Base-by-base conservation (phyloP, 1,140 invertebrate species). In the Drosophila erecta region DNA sequence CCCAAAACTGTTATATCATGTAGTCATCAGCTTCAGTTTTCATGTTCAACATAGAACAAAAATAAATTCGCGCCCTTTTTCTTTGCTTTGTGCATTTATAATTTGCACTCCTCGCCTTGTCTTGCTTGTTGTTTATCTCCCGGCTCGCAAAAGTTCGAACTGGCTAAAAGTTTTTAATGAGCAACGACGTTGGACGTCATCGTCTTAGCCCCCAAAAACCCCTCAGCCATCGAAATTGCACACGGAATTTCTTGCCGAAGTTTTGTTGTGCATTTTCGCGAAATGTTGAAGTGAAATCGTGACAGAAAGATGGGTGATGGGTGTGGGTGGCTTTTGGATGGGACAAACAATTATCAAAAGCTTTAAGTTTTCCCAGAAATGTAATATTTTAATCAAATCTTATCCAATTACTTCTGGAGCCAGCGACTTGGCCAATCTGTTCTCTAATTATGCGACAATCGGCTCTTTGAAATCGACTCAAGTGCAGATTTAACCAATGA, bases 131-230 rank as follows among this genome's bases (percentile, higher is more conserved):
- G 79, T 75, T 84, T 84, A 84, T 84, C 71, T 79, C 71, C 62
- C 40, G 76, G 54, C 76, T 67, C 54, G 78, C 17, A 75, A 81
- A 84, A 84, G 76, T 85, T 84, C 80, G 61, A 84, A 84, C 80
- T 71, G 75, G 76, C 64, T 79, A 55, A 85, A 84, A 84, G 76
- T 84, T 84, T 83, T 85, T 84, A 84, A 84, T 84, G 80, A 84
- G 80, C 76, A 84, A 76, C 80, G 80, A 83, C 80, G 69, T 84
- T 76, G 76, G 81, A 76, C 81, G 81, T 84, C 81, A 79, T 66
- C 80, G 58, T 55, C 70, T 74, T 56, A 22, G 70, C 44, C 57
- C 3, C 27, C 38, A 10, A 3, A 15, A 38, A 20, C 40, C 44
- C 11, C 37, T 38, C 37, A 10, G 8, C 17, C 41, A 10, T 11